Percentiles rank a stretch among this genome's conserved stretches.
Evolutionary conservation across 2,888 invertebrate genomes (phyloP).

Genomic region (Camptogramma bilineatum): DNA sequence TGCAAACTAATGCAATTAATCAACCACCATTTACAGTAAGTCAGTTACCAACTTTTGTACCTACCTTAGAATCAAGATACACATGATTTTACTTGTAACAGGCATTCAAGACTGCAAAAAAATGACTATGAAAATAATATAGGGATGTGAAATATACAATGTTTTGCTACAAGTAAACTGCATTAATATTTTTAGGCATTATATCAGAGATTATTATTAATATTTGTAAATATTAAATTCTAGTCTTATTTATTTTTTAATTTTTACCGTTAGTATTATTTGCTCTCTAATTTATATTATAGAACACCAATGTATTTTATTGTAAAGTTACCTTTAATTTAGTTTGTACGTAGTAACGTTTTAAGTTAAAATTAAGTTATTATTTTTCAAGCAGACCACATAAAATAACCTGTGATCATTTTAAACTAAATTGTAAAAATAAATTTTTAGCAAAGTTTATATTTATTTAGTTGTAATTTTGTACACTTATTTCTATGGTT

Average conservation of each 20-base stretch:
- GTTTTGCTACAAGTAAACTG: neutral
- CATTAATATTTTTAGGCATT: neutral
- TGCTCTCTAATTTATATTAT: conserved; percentile 8
- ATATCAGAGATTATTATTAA: conserved; percentile 4
- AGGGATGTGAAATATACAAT: no score
- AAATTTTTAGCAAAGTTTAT: neutral
- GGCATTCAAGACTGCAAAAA: no score
- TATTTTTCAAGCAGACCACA: conserved; percentile 9
- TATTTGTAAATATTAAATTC: conserved; percentile 32
- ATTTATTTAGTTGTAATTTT: neutral
- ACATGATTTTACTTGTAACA: neutral
- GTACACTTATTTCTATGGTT: neutral
- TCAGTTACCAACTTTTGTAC: conserved; percentile 14
- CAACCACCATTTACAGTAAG: neutral
- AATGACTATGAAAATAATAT: no score
- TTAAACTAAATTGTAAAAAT: neutral
- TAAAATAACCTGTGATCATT: conserved; percentile 27
- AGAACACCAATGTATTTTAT: neutral
- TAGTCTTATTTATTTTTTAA: conserved; percentile 37
- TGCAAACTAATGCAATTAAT: neutral
- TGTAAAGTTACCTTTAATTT: conserved; percentile 10
- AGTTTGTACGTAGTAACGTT: neutral
- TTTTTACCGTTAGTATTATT: neutral
- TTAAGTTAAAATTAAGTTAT: neutral
- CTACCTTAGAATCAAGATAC: neutral